Base-by-base conservation (phyloP, 1,140 invertebrate species). In the Gonioctena quinquepunctata region DNA sequence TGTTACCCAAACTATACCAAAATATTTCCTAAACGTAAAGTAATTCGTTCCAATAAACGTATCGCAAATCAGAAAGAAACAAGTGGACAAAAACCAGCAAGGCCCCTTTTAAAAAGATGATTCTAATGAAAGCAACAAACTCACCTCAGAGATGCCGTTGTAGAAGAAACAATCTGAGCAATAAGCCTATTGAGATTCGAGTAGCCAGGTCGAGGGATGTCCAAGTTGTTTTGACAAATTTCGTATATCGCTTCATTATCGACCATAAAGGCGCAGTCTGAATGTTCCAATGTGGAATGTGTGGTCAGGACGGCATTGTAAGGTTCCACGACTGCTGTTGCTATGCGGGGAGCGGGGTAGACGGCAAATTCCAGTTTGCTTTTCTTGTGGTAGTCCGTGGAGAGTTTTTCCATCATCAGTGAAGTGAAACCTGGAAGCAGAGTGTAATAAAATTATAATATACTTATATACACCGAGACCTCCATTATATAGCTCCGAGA, bases 381-480 rank as follows among this genome's bases (percentile, higher is more conserved):
- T 81, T 92, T 92, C 79, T 92, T 92, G 18, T 89, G 88, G 80
- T 89, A 93, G 27, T 93, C 91, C 0, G 91, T 88, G 1, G 88
- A 89, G 0, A 94, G 82, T 48, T 88, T 85, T 82, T 94, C 90
- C 90, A 94, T 93, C 2, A 94, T 83, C 6, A 93, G 82, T 2
- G 92, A 91, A 2, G 91, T 89, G 78, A 94, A 93, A 1, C 93
- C 93, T 5, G 91, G 93, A 61, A 25, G n/a, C n/a, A n/a, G n/a
- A n/a, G n/a, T n/a, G n/a, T n/a, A n/a, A n/a, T n/a, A n/a, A n/a
- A n/a, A n/a, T n/a, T n/a, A n/a, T n/a, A n/a, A n/a, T n/a, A n/a
- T n/a, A n/a, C n/a, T n/a, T n/a, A n/a, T n/a, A n/a, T n/a, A n/a
- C n/a, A n/a, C n/a, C n/a, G n/a, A n/a, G n/a, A n/a, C n/a, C n/a